phyloP scores from a whole-genome alignment of 2,888 invertebrate species.

The Vesta saturnalis region DNA sequence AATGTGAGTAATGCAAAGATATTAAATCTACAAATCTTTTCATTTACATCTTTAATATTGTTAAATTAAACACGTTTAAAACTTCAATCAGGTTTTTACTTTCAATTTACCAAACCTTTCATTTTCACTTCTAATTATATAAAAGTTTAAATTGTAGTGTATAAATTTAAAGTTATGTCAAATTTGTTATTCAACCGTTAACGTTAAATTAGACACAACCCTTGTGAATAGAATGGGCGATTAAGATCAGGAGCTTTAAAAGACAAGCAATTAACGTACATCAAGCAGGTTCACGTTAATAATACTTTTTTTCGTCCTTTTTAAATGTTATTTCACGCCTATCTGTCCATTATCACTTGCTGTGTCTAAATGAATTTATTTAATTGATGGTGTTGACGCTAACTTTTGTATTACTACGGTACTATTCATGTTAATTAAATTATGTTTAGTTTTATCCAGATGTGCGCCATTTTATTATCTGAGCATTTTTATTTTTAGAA shows the following conservation, averaged over 20 bases:
- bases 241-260: too few relatives aligned
- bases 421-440: neutral
- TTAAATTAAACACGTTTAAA: neutral
- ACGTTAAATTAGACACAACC: neutral
- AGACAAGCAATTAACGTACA: neutral
- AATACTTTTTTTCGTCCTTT: neutral
- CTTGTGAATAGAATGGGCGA: too few relatives aligned
- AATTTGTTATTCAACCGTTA: too few relatives aligned
- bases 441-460: neutral
- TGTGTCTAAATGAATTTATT: constrained; percentile 1
- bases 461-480: too few relatives aligned
- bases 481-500: too few relatives aligned
- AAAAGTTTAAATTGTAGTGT: neutral
- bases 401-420: too few relatives aligned
- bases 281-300: too few relatives aligned
- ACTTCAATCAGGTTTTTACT: neutral
- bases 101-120: neutral
- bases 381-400: neutral
- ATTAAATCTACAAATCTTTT: constrained; percentile 1
- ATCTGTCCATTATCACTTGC: neutral
- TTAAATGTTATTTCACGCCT: neutral
- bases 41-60: neutral
- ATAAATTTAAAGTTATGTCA: too few relatives aligned
- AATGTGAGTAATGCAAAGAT: neutral
- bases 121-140: neutral